Evolutionary conservation across 1,140 invertebrate species (phyloP).

Genomic region (Penaeus vannamei): DNA sequence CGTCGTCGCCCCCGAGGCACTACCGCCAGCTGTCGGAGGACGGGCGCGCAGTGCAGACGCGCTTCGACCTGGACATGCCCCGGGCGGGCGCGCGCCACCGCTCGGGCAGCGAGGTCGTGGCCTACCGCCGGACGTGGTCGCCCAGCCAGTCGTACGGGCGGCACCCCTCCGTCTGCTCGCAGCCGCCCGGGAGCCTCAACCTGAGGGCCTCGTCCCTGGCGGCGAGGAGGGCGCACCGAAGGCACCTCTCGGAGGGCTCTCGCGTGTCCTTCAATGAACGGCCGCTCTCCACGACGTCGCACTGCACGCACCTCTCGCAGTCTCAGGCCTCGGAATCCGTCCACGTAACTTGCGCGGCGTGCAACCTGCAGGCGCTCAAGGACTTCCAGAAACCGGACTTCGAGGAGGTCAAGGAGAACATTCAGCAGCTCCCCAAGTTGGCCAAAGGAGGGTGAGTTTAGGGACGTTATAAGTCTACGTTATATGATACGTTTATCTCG

Average conservation of each 20-base stretch:
- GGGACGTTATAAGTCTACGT: too few relatives aligned
- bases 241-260: constrained; percentile 65
- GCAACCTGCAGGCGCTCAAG: constrained; percentile 63
- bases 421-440: constrained; percentile 63
- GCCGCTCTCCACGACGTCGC: constrained; percentile 41
- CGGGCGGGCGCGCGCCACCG: constrained; percentile 9
- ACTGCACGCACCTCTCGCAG: constrained; percentile 48
- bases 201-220: constrained; percentile 58
- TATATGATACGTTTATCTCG: too few relatives aligned
- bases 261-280: constrained; percentile 65
- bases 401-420: constrained; percentile 66
- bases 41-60: constrained; percentile 20
- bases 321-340: constrained; percentile 62
- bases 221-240: constrained; percentile 58
- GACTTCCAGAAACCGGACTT: constrained; percentile 66
- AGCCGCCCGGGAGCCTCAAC: constrained; percentile 49
- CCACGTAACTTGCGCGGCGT: constrained; percentile 61
- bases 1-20: constrained; percentile 34
- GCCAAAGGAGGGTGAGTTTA: constrained; percentile 65
- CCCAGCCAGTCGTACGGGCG: constrained; percentile 42
- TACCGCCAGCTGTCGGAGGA: constrained; percentile 55
- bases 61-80: constrained; percentile 33
- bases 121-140: constrained; percentile 44
- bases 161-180: constrained; percentile 54
- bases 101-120: constrained; percentile 46